Conservation (phyloP, 2,113 vertebrate genomes). For the Leptobrachium ailaonicum region DNA sequence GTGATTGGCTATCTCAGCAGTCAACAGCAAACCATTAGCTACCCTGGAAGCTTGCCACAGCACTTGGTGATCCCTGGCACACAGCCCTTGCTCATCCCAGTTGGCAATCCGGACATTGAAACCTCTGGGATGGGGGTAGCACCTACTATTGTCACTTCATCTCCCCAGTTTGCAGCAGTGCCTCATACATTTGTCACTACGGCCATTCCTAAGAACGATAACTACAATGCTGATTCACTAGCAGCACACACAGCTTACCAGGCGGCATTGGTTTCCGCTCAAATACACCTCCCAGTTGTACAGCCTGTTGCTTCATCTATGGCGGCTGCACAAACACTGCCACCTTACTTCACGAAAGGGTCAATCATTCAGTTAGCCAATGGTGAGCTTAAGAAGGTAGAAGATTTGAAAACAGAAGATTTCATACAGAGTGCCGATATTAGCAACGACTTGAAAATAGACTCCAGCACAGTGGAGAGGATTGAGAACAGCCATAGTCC, state of each 20-base stretch:
- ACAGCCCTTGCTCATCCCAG: slow-evolving; percentile 90
- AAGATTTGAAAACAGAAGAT: slow-evolving; percentile 97
- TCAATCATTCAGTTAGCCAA: slow-evolving; percentile 97
- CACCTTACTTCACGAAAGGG: slow-evolving; percentile 95
- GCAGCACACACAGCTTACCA: slow-evolving; percentile 77
- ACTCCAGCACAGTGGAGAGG: slow-evolving; percentile 96
- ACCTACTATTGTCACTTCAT: slow-evolving; percentile 76
- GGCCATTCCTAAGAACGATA: slow-evolving; percentile 79
- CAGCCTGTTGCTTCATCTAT: slow-evolving; percentile 71
- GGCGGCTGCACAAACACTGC: slow-evolving; percentile 73
- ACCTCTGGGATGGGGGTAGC: slow-evolving; percentile 69
- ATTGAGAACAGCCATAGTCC: slow-evolving; percentile 86
- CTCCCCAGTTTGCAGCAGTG: slow-evolving; percentile 84
- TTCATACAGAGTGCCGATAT: slow-evolving; percentile 98
- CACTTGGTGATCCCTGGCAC: slow-evolving; percentile 91
- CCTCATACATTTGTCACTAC: slow-evolving; percentile 86
- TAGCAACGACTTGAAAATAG: slow-evolving; percentile 94
- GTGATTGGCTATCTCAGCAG: slow-evolving; percentile 90
- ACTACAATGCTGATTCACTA: slow-evolving; percentile 70
- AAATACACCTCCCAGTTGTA: slow-evolving; percentile 88
- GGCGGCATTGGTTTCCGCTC: slow-evolving; percentile 86
- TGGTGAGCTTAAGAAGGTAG: slow-evolving; percentile 94
- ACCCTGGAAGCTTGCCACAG: slow-evolving; percentile 83
- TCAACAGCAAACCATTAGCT: slow-evolving; percentile 80
- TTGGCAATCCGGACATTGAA: slow-evolving; percentile 73